Percentiles rank a stretch among this genome's conserved stretches.
Evolutionary conservation across 2,888 invertebrate species (phyloP).

Genomic region (Hermaeophaga mercurialis): DNA sequence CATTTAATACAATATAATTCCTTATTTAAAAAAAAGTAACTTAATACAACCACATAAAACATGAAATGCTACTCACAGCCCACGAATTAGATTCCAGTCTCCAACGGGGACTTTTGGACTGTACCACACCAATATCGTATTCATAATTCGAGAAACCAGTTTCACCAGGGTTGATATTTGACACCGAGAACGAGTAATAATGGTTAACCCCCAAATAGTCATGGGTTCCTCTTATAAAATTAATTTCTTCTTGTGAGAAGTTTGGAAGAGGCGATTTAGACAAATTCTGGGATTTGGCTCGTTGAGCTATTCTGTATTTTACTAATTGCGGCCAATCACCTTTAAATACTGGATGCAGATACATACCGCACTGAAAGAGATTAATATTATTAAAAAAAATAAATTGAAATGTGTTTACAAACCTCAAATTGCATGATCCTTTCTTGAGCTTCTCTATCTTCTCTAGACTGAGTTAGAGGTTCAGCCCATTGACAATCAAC

Average conservation of each 20-base stretch:
- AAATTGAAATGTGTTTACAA: too few species aligned
- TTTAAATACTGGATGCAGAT: constrained; percentile 64
- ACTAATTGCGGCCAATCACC: constrained; percentile 72
- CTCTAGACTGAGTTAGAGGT: constrained; percentile 10
- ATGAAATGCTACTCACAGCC: constrained; percentile 1
- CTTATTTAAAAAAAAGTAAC: too few species aligned
- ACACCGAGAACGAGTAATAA: constrained; percentile 67
- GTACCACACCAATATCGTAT: constrained; percentile 10
- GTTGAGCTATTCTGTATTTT: constrained; percentile 61
- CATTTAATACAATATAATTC: too few species aligned
- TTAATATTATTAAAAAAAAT: background rate
- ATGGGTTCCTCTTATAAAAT: constrained; percentile 60
- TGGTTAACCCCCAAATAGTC: constrained; percentile 79
- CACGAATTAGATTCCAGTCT: background rate
- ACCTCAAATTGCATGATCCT: constrained; percentile 23
- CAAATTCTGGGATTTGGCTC: constrained; percentile 4
- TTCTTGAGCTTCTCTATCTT: constrained; percentile 20
- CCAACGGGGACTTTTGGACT: constrained; percentile 9
- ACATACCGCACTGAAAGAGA: constrained; percentile 31
- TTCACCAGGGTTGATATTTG: constrained; percentile 1
- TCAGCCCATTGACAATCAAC: constrained; percentile 12
- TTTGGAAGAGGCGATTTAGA: constrained; percentile 65
- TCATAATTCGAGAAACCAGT: background rate
- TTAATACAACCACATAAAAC: too few species aligned
- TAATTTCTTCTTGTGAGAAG: constrained; percentile 66